phyloP scores from a whole-genome alignment of 2,888 invertebrate genomes.

The Sturmia bella region DNA sequence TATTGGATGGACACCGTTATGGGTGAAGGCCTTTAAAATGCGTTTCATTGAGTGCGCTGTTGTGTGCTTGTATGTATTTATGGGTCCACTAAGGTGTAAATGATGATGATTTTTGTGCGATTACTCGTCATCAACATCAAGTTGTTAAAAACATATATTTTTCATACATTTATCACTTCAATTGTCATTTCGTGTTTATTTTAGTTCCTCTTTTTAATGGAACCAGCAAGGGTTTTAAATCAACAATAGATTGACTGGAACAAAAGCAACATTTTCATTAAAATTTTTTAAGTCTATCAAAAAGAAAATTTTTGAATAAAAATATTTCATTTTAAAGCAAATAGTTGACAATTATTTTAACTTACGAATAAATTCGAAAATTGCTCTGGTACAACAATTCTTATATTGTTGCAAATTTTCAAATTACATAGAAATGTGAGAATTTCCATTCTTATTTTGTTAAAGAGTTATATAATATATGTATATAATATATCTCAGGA shows the following conservation, averaged over 20 bases:
- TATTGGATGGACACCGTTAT: constrained; percentile 37
- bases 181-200: constrained; percentile 48
- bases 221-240: neutral
- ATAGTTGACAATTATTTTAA: no score
- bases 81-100: constrained; percentile 52
- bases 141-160: constrained; percentile 50
- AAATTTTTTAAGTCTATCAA: neutral
- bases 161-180: constrained; percentile 55
- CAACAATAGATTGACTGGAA: constrained; percentile 10
- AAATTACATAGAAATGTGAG: no score
- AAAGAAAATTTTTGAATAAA: no score
- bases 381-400: no score
- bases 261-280: neutral
- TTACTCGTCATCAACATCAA: constrained; percentile 54
- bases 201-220: neutral
- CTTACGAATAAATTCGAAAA: no score
- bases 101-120: constrained; percentile 49
- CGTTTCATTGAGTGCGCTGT: neutral
- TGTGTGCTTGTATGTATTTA: constrained; percentile 15
- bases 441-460: no score
- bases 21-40: constrained; percentile 10
- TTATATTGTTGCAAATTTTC: no score
- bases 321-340: no score
- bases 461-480: no score
- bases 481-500: no score